Evolutionary conservation across 1,140 invertebrate genomes (phyloP), one percentile per base, ranked within the genome.

Genomic region (Drosophila biarmipes): DNA sequence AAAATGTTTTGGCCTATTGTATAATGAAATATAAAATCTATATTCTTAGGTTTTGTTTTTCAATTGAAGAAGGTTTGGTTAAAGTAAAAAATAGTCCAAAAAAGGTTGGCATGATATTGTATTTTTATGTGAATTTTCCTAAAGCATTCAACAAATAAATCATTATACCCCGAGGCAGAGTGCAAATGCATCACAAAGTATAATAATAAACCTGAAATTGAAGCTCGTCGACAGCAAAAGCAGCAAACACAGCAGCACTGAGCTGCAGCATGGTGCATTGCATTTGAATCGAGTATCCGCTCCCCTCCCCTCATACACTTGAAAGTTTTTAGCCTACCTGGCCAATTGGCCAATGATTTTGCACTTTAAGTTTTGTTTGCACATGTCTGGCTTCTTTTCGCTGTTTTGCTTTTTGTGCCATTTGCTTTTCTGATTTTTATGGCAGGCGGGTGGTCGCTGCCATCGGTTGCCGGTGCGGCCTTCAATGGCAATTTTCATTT

Each of bases 171-270:
- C 14, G 6, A 27, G 2, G 12, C 7, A 14, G 27, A 34, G 43
- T 15, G 19, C 15, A n/a, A 2, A 10, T 4, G 42, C 31, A 45
- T 59, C 54, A 31, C 17, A 61, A 57, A 62, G 71, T 61, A 53
- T 58, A 69, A 58, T 37, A 56, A 59, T 82, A 87, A 87, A 79
- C 84, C 84, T 82, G 82, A 87, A 87, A 67, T 51, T 58, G 48
- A 76, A 64, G 38, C 76, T 57, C 43, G 17, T 43, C 24, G 19
- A 42, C 49, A 72, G 56, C 59, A 52, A 51, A 43, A 34, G 35
- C 45, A 66, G 27, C 8, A 69, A 48, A 57, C 38, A 17, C 35
- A 24, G 27, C 37, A 19, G 15, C 12, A 19, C 12, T 43, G 55
- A 6, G 19, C 24, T 66, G 54, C 42, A 46, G 29, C 31, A 14